Evolutionary conservation across 53 echinoderm and acorn worm genomes (phyloP).

Genomic region (Arbacia lixula): DNA sequence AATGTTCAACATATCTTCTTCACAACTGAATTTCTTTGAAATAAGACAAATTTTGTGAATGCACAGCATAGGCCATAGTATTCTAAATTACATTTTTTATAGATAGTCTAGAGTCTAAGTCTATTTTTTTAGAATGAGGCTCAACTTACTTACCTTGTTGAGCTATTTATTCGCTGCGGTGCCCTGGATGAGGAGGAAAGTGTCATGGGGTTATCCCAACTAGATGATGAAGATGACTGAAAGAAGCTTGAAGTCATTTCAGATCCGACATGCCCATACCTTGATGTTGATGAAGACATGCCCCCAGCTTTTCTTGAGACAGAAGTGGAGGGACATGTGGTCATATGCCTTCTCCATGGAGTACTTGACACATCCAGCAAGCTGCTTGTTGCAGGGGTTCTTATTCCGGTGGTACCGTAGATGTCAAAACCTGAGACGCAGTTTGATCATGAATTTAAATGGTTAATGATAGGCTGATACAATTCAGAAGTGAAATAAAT

Average conservation of each 20-base stretch:
- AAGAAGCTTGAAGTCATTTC: not conserved
- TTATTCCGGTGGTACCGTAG: constrained; percentile 21
- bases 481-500: too few relatives aligned
- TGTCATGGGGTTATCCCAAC: not conserved
- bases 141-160: constrained; percentile 3
- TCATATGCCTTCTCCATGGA: constrained; percentile 19
- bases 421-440: constrained; percentile 31
- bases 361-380: not conserved
- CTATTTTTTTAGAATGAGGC: too few relatives aligned
- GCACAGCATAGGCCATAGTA: too few relatives aligned
- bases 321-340: constrained; percentile 20
- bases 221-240: not conserved
- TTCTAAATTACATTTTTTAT: too few relatives aligned
- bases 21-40: too few relatives aligned
- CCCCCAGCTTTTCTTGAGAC: not conserved
- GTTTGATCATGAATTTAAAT: not conserved
- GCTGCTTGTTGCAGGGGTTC: constrained; percentile 6
- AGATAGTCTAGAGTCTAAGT: too few relatives aligned
- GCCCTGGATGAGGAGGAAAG: not conserved
- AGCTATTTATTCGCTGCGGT: not conserved
- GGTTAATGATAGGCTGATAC: not conserved
- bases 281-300: too few relatives aligned
- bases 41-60: too few relatives aligned
- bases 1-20: too few relatives aligned
- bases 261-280: not conserved